Conservation (phyloP, 2,797 vertebrate genomes). For the Arctocebus calabarensis region DNA sequence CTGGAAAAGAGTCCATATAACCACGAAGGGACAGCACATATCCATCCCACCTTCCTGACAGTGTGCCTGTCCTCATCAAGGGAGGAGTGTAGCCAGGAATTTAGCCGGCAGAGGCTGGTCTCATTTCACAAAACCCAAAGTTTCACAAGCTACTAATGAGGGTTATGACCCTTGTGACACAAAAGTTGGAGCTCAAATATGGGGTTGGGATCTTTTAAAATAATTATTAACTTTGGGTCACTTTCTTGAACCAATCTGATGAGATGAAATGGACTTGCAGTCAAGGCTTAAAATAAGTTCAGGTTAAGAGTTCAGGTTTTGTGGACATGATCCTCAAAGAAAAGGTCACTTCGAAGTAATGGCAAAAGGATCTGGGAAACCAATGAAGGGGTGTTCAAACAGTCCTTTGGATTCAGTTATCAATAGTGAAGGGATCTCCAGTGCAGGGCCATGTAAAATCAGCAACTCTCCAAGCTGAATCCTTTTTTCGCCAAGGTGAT, state of each 20-base stretch:
- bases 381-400: background rate
- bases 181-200: background rate
- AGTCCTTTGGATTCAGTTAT: background rate
- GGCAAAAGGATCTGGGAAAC: conserved; percentile 15
- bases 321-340: background rate
- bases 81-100: background rate
- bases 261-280: background rate
- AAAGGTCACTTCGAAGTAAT: conserved; percentile 40
- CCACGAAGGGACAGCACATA: background rate
- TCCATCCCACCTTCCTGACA: background rate
- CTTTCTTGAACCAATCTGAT: background rate
- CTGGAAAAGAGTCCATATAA: background rate
- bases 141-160: background rate
- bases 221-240: background rate
- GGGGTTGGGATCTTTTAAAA: background rate
- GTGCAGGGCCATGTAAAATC: background rate
- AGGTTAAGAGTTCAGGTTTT: background rate
- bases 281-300: background rate
- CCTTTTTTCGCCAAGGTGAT: background rate
- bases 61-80: background rate
- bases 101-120: background rate
- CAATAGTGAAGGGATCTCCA: background rate
- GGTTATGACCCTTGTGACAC: background rate
- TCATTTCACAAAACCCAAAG: background rate
- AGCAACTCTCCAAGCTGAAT: background rate